Evolutionary conservation across 2,113 vertebrate species (phyloP), one percentile per base, ranked within the genome.

Genomic region (Etheostoma spectabile): DNA sequence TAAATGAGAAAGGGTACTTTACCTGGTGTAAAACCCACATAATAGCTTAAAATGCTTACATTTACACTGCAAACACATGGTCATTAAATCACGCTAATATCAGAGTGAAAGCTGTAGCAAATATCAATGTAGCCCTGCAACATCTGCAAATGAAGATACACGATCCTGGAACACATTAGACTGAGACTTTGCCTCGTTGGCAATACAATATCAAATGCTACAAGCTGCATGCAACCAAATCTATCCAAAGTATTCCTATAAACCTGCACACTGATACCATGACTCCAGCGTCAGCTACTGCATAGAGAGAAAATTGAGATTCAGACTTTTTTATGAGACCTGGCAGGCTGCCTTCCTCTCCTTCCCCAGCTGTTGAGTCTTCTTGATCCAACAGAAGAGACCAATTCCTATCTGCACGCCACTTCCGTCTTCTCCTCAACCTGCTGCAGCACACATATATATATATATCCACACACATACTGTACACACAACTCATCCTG

Each of bases 351-450:
- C 83, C 70, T 46, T 77, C 38, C 12, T 74, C 67, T 5, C 35
- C 74, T 65, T 66, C 59, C 21, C 69, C 92, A 87, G 85, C 88
- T 91, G 87, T 68, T 80, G 63, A 78, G 79, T 77, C 79, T 82
- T 81, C 79, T 76, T 33, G 65, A 74, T 63, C 53, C 74, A 82
- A 77, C 68, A 72, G 66, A 83, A n/a, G 38, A 71, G 67, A 80
- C 59, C 56, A 2, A 14, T 68, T 56, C 42, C 63, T 22, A 68
- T 48, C 62, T 63, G 48, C 83, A 87, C 72, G 53, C 64, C 66
- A 69, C 49, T 70, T 70, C 74, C 53, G 69, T 52, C 74, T 57
- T 51, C 79, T 82, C 71, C 46, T 64, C 24, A 83, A 77, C 77
- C 66, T 59, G 46, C 64, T 59, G 46, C 64, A 65, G 12, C 73